A percentile compares a stretch with the other conserved stretches of the same genome.
Evolutionary conservation across 2,888 invertebrate species (phyloP).

Genomic region (Rhodophaea formosa): DNA sequence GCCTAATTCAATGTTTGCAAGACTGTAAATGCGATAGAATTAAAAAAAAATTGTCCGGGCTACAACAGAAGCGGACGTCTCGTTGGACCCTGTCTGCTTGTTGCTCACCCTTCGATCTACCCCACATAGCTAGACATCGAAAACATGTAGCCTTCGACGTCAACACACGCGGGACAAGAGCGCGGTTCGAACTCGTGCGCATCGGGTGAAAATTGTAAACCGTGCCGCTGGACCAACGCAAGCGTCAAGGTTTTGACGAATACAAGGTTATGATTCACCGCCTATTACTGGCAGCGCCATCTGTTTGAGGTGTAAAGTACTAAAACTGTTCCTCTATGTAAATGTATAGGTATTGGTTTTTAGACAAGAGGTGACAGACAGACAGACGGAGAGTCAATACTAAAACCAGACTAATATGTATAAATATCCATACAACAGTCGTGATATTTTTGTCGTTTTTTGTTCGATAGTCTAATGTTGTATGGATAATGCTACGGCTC

Average conservation of each 20-base stretch:
- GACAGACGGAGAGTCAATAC: no score
- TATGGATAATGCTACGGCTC: no score
- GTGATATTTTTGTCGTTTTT: no score
- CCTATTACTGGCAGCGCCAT: slow-evolving; percentile 43
- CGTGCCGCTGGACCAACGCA: slow-evolving; percentile 30
- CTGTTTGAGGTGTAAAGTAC: slow-evolving; percentile 34
- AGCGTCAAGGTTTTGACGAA: rapidly evolving
- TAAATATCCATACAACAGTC: no score
- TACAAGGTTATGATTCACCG: slow-evolving; percentile 28
- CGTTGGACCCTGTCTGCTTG: slow-evolving; percentile 69
- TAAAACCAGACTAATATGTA: no score
- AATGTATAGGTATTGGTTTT: no score
- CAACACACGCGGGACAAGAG: slow-evolving; percentile 47
- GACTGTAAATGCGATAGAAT: no score
- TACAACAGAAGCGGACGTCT: slow-evolving; percentile 73
- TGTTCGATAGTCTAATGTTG: no score
- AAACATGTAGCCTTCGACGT: slow-evolving; percentile 43
- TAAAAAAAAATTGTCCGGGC: slow-evolving; percentile 54
- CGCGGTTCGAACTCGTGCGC: slow-evolving; percentile 37
- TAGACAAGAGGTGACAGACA: not conserved
- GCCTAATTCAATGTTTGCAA: no score
- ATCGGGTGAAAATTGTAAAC: not conserved
- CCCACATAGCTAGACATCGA: slow-evolving; percentile 54
- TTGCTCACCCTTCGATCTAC: slow-evolving; percentile 72
- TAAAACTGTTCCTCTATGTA: no score